Conservation (phyloP, 2,888 invertebrate genomes). For the Artemia sp. region DNA sequence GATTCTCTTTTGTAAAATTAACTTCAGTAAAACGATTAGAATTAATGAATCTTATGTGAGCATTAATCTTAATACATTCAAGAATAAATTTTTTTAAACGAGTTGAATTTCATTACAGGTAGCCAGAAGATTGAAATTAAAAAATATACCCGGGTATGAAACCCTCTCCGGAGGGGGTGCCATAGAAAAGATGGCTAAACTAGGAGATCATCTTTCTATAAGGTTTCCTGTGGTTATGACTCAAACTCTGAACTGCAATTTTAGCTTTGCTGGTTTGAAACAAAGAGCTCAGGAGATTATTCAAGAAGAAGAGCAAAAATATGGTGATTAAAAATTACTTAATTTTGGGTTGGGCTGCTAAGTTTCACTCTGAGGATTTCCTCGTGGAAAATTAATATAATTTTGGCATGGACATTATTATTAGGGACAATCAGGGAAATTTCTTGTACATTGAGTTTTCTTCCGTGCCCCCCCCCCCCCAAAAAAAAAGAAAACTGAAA, state of each 20-base stretch:
- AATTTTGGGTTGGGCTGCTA: conserved; percentile 16
- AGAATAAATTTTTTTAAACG: too few species aligned
- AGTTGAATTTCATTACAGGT: conserved; percentile 35
- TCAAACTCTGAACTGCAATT: conserved; percentile 58
- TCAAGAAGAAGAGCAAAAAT: conserved; percentile 40
- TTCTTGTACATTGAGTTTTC: too few species aligned
- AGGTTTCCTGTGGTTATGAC: conserved; percentile 48
- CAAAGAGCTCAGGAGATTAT: conserved; percentile 42
- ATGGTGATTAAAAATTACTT: conserved; percentile 31
- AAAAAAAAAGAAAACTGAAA: too few species aligned
- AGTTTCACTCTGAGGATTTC: too few species aligned
- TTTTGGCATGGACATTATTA: conserved; percentile 20
- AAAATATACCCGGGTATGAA: conserved; percentile 54
- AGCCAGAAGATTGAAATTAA: conserved; percentile 64
- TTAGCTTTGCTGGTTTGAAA: conserved; percentile 72
- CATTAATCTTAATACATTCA: too few species aligned
- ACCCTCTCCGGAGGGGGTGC: conserved; percentile 63
- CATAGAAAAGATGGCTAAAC: conserved; percentile 60
- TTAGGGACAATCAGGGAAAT: conserved; percentile 21
- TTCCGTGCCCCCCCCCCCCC: too few species aligned
- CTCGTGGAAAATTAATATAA: neutral
- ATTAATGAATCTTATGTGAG: too few species aligned
- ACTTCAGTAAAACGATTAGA: too few species aligned
- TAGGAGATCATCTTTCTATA: conserved; percentile 46
- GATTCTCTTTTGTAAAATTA: too few species aligned